A percentile compares a stretch with the other conserved stretches of the same genome.
These are phyloP conservation scores for Lagodon rhomboides DNA, from an alignment of 2,797 vertebrate genomes.

Conservation along the genomic window DNA sequence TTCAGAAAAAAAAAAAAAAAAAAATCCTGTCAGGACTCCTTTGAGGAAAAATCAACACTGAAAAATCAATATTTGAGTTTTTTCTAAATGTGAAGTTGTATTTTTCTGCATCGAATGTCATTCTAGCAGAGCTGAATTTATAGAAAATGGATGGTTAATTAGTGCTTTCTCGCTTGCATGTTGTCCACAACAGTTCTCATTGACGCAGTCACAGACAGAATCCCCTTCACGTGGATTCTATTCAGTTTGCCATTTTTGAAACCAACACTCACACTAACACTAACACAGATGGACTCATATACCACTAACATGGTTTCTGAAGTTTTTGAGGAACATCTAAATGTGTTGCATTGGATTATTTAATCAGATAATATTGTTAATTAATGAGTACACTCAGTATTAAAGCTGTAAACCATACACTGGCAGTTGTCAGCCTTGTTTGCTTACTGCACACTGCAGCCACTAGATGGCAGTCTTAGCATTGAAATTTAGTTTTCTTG, in stretches of 20 bases:
- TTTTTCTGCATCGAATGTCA: neutral
- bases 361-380: neutral
- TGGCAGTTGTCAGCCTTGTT: neutral
- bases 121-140: neutral
- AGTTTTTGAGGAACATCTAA: neutral
- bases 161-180: neutral
- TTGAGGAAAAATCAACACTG: neutral
- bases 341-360: neutral
- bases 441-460: neutral
- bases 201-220: neutral
- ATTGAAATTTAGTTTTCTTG: slow-evolving; percentile 25
- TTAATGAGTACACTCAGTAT: neutral
- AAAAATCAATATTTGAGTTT: neutral
- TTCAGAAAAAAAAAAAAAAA: neutral
- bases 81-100: neutral
- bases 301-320: neutral
- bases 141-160: neutral
- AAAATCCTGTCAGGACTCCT: neutral
- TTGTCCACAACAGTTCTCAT: neutral
- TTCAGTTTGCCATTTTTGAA: too few species aligned
- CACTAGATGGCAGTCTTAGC: slow-evolving; percentile 82
- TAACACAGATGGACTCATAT: neutral
- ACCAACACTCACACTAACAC: too few species aligned
- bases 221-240: neutral
- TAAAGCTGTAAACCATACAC: neutral